These are phyloP conservation scores for Circaetus gallicus DNA, from an alignment of 2,113 vertebrate genomes.

Conservation along the genomic window DNA sequence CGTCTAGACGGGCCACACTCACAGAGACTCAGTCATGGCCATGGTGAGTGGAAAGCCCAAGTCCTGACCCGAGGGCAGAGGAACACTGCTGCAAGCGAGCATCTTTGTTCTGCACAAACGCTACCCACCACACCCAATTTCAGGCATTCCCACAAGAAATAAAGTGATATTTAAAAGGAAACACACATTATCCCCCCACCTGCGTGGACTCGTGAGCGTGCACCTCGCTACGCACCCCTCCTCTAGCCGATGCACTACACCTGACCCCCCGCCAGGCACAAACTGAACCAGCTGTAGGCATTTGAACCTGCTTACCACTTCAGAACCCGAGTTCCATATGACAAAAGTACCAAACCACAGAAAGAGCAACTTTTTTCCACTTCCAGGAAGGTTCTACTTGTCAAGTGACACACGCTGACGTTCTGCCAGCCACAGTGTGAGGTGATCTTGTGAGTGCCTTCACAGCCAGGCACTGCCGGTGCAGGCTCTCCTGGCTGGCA, in stretches of 20 bases:
- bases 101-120: rapidly evolving
- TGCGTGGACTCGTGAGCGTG: rapidly evolving
- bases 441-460: not conserved
- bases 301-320: rapidly evolving
- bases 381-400: not conserved
- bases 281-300: not conserved
- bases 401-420: rapidly evolving
- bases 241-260: rapidly evolving
- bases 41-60: rapidly evolving
- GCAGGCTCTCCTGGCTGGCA: not conserved
- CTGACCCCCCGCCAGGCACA: rapidly evolving
- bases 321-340: rapidly evolving
- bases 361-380: not conserved
- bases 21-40: rapidly evolving
- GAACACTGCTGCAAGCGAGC: rapidly evolving
- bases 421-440: not conserved
- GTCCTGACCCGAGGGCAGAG: not conserved
- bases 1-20: rapidly evolving
- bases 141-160: not conserved
- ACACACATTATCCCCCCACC: rapidly evolving
- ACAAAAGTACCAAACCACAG: rapidly evolving
- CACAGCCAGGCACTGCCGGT: rapidly evolving
- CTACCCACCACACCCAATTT: not conserved
- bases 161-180: not conserved
- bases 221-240: rapidly evolving